Base-by-base conservation (phyloP, 2,113 vertebrate genomes). In the Kryptolebias marmoratus region DNA sequence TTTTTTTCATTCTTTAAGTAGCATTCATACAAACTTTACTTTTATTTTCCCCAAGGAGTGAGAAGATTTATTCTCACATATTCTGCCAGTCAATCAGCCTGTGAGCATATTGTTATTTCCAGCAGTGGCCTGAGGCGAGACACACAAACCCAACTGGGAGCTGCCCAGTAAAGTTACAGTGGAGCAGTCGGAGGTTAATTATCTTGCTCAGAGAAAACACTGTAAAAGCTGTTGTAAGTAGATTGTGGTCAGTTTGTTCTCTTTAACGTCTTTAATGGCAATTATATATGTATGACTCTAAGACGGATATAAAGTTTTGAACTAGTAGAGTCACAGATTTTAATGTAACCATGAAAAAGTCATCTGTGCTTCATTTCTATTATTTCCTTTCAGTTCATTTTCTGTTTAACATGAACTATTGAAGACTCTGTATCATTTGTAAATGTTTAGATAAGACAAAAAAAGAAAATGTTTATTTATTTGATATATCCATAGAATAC, bases 111-210 rank as follows among this genome's bases (percentile, higher is more conserved):
- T 73, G 67, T 79, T 74, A 79, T 75, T 81, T 77, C 65, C 28
- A 58, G 69, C 60, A 32, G 22, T 75, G 55, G 79, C 88, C 77
- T 30, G n/a, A 77, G 67, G 80, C 71, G 11, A 69, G 50, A 67
- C 58, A 80, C 4, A 18, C 54, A 71, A 68, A 66, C 45, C 65
- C 67, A 60, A 79, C 36, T 63, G 57, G 70, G 65, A 75, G 67
- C 27, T 55, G 71, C 32, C 74, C 77, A 73, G 70, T 55, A 22
- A 72, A 28, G 69, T 68, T 81, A 72, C 45, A 50, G 1, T 64
- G 49, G 49, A 71, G 50, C 64, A 70, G 69, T 75, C 69, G 52
- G 73, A 84, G 81, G 79, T 84, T 83, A 88, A 86, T 84, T 86
- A 58, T 73, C 42, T 77, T 56, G 57, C 77, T 73, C 11, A 58